Percentiles rank a stretch among this genome's conserved stretches.
Evolutionary conservation across 2,113 vertebrate species (phyloP).

Genomic region (Alaudala cheleensis): DNA sequence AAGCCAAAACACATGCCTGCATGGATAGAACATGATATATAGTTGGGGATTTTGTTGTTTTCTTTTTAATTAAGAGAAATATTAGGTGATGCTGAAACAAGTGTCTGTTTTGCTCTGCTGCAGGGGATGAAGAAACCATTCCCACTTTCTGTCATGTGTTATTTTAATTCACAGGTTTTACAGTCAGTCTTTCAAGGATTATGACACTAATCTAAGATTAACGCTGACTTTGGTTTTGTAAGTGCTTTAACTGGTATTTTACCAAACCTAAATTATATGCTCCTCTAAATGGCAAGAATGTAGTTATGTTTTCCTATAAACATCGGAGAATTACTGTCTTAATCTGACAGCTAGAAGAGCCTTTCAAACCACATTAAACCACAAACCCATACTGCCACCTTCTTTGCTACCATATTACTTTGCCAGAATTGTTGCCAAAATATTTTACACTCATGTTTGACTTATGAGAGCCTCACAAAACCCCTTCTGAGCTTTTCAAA

Average conservation of each 20-base stretch:
- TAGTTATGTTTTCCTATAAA: background rate
- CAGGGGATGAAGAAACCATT: background rate
- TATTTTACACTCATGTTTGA: background rate
- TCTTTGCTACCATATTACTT: background rate
- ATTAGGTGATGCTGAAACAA: constrained; percentile 10
- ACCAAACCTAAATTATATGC: background rate
- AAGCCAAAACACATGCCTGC: background rate
- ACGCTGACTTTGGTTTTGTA: background rate
- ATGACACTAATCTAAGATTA: constrained; percentile 15
- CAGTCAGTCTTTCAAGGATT: constrained; percentile 30
- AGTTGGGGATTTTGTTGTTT: background rate
- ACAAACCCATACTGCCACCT: background rate
- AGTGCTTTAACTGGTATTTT: background rate
- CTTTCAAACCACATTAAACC: background rate
- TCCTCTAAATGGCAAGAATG: background rate
- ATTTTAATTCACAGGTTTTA: constrained; percentile 38
- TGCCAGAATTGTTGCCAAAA: background rate
- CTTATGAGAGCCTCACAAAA: background rate
- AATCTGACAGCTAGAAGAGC: background rate
- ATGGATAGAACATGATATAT: background rate
- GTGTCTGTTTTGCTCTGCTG: constrained; percentile 9
- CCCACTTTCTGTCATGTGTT: constrained; percentile 33
- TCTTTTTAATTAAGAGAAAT: constrained; percentile 60
- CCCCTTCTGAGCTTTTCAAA: background rate
- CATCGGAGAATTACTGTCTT: background rate